phyloP scores from a whole-genome alignment of 2,797 vertebrate species.

The Tenualosa thibaudeaui region DNA sequence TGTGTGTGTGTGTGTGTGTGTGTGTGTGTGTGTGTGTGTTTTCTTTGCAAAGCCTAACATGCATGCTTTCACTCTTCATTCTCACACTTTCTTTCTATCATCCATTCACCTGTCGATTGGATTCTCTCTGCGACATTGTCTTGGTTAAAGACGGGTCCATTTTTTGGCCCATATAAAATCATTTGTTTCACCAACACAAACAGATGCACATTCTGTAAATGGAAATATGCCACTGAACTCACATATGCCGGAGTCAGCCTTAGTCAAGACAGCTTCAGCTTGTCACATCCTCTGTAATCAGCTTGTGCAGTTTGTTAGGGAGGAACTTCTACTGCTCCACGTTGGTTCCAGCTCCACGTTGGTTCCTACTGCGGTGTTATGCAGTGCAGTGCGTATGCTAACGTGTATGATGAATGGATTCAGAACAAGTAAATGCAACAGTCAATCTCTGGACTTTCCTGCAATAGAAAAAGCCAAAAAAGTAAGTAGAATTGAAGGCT shows the following conservation, averaged over 20 bases:
- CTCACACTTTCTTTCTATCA: conserved; percentile 43
- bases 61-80: conserved; percentile 42
- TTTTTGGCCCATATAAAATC: background rate
- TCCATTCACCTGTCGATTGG: background rate
- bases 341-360: too few relatives aligned
- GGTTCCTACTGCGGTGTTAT: too few relatives aligned
- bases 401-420: too few relatives aligned
- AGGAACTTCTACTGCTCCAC: too few relatives aligned
- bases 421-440: too few relatives aligned
- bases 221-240: background rate
- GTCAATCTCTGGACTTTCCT: conserved; percentile 9
- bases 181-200: conserved; percentile 35
- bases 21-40: conserved; percentile 24
- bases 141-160: conserved; percentile 42
- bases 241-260: background rate
- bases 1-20: conserved; percentile 29
- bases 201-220: conserved; percentile 19
- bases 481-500: background rate
- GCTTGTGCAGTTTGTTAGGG: background rate
- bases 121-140: conserved; percentile 40
- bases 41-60: conserved; percentile 56
- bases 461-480: background rate
- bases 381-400: too few relatives aligned
- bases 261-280: background rate
- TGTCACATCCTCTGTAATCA: background rate